Evolutionary conservation across 2,888 invertebrate genomes (phyloP).

Genomic region (Argyresthia goedartella): DNA sequence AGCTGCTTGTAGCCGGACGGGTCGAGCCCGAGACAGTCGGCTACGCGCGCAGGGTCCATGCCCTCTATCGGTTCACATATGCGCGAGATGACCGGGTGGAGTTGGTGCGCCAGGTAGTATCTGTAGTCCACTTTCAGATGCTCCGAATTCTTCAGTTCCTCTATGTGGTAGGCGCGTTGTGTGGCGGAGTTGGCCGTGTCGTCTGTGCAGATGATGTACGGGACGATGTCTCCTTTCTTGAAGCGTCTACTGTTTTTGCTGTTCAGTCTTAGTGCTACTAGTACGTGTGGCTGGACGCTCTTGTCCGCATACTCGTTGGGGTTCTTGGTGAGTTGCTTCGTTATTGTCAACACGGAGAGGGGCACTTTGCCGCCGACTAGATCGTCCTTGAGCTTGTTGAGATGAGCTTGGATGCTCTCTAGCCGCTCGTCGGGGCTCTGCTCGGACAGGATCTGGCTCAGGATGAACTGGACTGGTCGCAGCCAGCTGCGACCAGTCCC

Average conservation of each 20-base stretch:
- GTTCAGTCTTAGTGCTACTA: constrained; percentile 88
- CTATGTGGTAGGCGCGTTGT: constrained; percentile 94
- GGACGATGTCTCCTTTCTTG: constrained; percentile 94
- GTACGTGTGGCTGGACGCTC: constrained; percentile 87
- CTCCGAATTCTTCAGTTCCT: constrained; percentile 83
- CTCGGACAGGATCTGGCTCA: constrained; percentile 86
- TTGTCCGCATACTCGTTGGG: constrained; percentile 93
- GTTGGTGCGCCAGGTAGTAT: constrained; percentile 95
- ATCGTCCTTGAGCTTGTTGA: constrained; percentile 82
- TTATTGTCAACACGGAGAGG: constrained; percentile 84
- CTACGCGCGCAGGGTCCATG: constrained; percentile 90
- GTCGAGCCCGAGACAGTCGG: constrained; percentile 87
- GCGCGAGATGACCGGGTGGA: constrained; percentile 95
- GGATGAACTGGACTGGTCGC: constrained; percentile 89
- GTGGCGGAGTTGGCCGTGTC: constrained; percentile 83
- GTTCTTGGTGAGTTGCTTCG: constrained; percentile 95
- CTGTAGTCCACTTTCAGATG: constrained; percentile 82
- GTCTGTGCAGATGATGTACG: constrained; percentile 96
- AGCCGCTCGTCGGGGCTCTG: constrained; percentile 86
- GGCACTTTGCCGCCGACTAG: constrained; percentile 79
- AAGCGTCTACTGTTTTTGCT: constrained; percentile 82
- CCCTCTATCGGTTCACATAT: constrained; percentile 97
- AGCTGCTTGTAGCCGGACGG: constrained; percentile 61
- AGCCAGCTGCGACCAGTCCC: constrained; percentile 98
- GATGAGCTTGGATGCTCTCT: constrained; percentile 84